Conservation (phyloP, 2,797 vertebrate species). For the Anomalospiza imberbis region DNA sequence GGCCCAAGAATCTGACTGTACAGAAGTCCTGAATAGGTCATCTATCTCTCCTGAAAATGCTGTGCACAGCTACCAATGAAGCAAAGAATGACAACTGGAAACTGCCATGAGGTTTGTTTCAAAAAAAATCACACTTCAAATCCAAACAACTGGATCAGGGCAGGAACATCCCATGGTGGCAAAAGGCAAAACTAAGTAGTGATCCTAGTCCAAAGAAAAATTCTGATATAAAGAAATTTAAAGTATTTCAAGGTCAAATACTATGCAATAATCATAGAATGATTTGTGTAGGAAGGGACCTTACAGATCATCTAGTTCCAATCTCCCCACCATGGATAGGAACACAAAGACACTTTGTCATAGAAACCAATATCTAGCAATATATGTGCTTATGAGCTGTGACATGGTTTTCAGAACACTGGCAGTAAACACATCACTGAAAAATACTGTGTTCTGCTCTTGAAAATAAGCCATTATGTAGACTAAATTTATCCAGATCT, state of each 20-base stretch:
- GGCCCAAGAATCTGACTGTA: background rate
- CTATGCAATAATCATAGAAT: background rate
- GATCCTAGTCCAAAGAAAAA: background rate
- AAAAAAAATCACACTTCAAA: background rate
- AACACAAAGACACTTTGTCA: background rate
- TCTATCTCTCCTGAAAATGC: background rate
- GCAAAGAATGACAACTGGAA: background rate
- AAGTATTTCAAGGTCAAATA: background rate
- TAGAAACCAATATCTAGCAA: background rate
- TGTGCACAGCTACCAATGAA: background rate
- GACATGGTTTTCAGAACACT: background rate
- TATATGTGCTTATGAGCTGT: background rate
- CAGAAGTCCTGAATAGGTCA: background rate
- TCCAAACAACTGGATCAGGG: background rate
- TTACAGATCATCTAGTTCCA: accelerated
- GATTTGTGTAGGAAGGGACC: background rate
- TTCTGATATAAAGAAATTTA: background rate
- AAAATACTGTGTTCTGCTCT: background rate
- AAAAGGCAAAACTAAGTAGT: background rate
- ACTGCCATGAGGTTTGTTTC: background rate
- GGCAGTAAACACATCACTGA: background rate
- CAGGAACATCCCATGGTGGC: accelerated
- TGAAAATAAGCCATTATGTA: background rate
- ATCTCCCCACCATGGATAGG: background rate
- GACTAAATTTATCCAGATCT: background rate